A percentile compares a stretch with the other conserved stretches of the same genome.
These are phyloP conservation scores for Bombus pyrosoma DNA, from an alignment of 1,140 invertebrate genomes.

Conservation along the genomic window DNA sequence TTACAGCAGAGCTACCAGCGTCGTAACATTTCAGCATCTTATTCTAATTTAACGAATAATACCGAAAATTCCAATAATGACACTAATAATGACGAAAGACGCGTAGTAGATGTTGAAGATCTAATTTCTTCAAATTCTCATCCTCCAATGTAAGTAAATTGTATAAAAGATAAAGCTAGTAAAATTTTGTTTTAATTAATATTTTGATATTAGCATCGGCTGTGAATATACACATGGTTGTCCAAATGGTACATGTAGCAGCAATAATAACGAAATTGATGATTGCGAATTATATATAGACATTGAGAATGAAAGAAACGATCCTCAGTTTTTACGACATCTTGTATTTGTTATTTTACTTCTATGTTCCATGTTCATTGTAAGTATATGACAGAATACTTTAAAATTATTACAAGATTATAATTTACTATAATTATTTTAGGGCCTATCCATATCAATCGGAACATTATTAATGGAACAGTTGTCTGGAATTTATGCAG, in stretches of 20 bases:
- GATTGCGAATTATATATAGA: constrained; percentile 69
- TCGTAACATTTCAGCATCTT: constrained; percentile 75
- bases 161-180: constrained; percentile 14
- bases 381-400: constrained; percentile 80
- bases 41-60: constrained; percentile 73
- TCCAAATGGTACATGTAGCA: constrained; percentile 62
- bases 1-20: constrained; percentile 88
- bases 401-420: constrained; percentile 1
- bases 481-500: constrained; percentile 94
- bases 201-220: constrained; percentile 50
- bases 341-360: constrained; percentile 92
- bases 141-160: constrained; percentile 60
- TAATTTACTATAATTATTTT: constrained; percentile 37
- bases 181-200: background rate
- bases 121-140: constrained; percentile 78
- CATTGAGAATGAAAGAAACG: constrained; percentile 69
- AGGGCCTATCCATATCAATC: constrained; percentile 91
- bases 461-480: constrained; percentile 94
- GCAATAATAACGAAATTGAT: constrained; percentile 58
- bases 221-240: constrained; percentile 74
- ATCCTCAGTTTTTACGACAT: constrained; percentile 91
- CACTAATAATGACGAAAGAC: constrained; percentile 70
- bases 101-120: constrained; percentile 88
- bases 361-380: constrained; percentile 93
- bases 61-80: constrained; percentile 69